Percentiles rank a stretch among this genome's conserved stretches.
Evolutionary conservation across 2,797 vertebrate species (phyloP).

Genomic region (Anisognathus igniventris): DNA sequence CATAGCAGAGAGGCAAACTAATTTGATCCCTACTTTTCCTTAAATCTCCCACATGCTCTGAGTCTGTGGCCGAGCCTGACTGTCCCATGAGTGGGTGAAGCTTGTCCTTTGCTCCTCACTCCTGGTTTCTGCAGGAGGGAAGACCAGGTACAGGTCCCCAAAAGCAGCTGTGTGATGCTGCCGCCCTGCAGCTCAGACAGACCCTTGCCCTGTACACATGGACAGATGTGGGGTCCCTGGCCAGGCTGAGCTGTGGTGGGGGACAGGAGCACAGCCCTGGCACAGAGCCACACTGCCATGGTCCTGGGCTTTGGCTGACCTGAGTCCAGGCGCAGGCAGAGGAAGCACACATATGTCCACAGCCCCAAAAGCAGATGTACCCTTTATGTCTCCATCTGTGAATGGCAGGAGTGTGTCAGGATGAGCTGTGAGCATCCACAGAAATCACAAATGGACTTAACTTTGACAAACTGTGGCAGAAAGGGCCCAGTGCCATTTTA

Average conservation of each 20-base stretch:
- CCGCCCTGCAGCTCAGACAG: background rate
- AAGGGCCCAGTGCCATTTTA: background rate
- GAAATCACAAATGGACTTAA: background rate
- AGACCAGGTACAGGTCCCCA: background rate
- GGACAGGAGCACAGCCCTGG: background rate
- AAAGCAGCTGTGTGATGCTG: background rate
- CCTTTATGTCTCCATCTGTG: background rate
- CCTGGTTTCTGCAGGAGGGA: background rate
- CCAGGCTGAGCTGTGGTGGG: background rate
- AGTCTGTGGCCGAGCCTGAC: background rate
- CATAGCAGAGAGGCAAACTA: background rate
- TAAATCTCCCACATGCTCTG: background rate
- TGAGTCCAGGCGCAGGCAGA: fast-evolving
- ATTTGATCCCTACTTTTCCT: background rate
- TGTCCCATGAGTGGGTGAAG: background rate
- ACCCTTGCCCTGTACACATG: fast-evolving
- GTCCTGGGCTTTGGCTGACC: background rate
- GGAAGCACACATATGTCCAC: background rate
- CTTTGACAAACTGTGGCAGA: background rate
- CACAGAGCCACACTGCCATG: fast-evolving
- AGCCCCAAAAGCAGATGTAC: background rate
- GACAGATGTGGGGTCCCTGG: background rate
- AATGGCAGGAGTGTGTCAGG: background rate
- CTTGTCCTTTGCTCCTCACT: fast-evolving
- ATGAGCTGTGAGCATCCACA: background rate